These are phyloP conservation scores for Ochropleura leucogaster DNA, from an alignment of 2,888 invertebrate genomes.

Conservation along the genomic window DNA sequence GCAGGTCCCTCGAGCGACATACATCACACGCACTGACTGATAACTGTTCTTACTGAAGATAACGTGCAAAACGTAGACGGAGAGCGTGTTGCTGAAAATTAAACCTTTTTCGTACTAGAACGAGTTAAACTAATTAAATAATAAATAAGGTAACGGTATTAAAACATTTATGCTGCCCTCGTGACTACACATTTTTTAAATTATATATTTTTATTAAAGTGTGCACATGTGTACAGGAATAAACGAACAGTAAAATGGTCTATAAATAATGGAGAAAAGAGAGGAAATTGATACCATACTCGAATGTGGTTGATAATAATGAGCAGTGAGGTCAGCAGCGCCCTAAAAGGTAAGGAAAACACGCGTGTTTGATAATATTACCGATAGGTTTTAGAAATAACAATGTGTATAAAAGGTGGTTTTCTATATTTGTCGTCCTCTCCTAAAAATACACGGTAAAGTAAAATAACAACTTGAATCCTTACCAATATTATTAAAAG, in stretches of 20 bases:
- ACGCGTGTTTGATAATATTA: not conserved
- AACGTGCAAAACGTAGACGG: constrained; percentile 56
- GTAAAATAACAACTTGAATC: too few species aligned
- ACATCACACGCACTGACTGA: constrained; percentile 85
- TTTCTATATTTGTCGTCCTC: not conserved
- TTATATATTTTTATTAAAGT: not conserved
- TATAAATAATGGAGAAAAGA: not conserved
- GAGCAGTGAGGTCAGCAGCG: not conserved
- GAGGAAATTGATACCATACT: constrained; percentile 15
- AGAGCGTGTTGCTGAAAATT: not conserved
- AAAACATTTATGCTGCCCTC: too few species aligned
- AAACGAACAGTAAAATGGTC: not conserved
- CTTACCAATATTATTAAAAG: too few species aligned
- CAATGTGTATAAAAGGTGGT: not conserved
- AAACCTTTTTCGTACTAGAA: too few species aligned
- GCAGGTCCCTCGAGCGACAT: constrained; percentile 69
- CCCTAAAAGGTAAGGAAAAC: constrained; percentile 1
- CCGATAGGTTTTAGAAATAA: not conserved
- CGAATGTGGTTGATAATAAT: constrained; percentile 1
- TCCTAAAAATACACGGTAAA: not conserved
- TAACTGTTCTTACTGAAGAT: constrained; percentile 80
- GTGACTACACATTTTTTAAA: too few species aligned
- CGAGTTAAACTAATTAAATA: too few species aligned
- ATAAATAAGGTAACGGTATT: too few species aligned
- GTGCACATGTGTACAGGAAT: not conserved